Conservation (phyloP, 1,140 invertebrate genomes). For the Galleria mellonella region DNA sequence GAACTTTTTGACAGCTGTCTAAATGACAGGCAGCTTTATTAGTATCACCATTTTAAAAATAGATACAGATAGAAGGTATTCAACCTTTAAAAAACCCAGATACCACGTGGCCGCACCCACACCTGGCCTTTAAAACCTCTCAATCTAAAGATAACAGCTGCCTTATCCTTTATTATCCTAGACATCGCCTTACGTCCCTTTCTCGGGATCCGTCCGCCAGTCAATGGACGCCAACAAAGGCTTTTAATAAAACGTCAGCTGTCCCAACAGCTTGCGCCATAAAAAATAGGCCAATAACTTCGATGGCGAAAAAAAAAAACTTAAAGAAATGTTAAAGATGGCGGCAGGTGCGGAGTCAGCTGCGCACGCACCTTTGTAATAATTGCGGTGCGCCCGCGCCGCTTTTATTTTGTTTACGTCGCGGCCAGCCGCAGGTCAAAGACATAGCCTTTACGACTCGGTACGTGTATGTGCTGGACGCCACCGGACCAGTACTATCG, state of each 20-base stretch:
- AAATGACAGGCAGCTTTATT: too few relatives aligned
- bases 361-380: slow-evolving; percentile 61
- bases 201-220: slow-evolving; percentile 19
- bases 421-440: slow-evolving; percentile 10
- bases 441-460: slow-evolving; percentile 10
- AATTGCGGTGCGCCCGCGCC: slow-evolving; percentile 43
- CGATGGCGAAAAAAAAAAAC: slow-evolving; percentile 54
- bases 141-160: slow-evolving; percentile 32
- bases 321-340: slow-evolving; percentile 65
- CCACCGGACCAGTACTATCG: slow-evolving; percentile 1
- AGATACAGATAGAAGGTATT: too few relatives aligned
- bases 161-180: slow-evolving; percentile 41
- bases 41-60: too few relatives aligned
- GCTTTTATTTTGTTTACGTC: slow-evolving; percentile 27
- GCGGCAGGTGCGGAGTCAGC: slow-evolving; percentile 63
- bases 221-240: slow-evolving; percentile 36
- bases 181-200: slow-evolving; percentile 23
- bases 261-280: slow-evolving; percentile 60
- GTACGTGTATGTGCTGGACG: slow-evolving; percentile 13
- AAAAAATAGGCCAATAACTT: slow-evolving; percentile 71
- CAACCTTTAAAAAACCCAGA: slow-evolving; percentile 5
- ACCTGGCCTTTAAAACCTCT: slow-evolving; percentile 41
- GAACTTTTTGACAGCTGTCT: too few relatives aligned
- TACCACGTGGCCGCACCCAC: slow-evolving; percentile 34
- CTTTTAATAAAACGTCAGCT: slow-evolving; percentile 54